phyloP scores from a whole-genome alignment of 2,797 vertebrate species.

The Poecilia wingei region DNA sequence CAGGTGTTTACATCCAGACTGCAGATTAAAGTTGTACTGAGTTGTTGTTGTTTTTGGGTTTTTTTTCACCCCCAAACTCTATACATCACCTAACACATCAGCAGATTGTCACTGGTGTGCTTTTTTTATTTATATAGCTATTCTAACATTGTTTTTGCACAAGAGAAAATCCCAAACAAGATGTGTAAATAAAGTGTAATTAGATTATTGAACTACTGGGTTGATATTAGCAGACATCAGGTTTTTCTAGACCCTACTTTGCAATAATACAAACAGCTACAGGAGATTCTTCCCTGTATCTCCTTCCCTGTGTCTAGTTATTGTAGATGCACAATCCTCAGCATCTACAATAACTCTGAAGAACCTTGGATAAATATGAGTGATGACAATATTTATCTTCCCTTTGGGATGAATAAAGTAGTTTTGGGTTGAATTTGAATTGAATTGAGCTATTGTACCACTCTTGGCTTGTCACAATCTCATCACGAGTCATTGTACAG shows the following conservation, averaged over 20 bases:
- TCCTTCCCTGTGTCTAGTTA: no score
- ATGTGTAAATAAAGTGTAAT: background rate
- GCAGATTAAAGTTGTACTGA: conserved; percentile 3
- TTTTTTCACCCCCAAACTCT: conserved; percentile 25
- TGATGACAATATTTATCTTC: background rate
- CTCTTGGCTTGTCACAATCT: conserved; percentile 50
- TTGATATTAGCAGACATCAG: background rate
- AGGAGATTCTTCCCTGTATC: background rate
- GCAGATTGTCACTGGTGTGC: conserved; percentile 1
- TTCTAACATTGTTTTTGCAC: background rate
- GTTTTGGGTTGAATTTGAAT: background rate
- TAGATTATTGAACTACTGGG: background rate
- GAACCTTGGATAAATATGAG: background rate
- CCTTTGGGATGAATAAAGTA: background rate
- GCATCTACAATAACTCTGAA: background rate
- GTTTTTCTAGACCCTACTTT: background rate
- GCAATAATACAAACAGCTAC: background rate
- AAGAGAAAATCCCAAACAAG: background rate
- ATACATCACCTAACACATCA: conserved; percentile 17
- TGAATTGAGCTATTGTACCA: conserved; percentile 44
- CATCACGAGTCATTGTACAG: conserved; percentile 62
- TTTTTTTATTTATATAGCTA: background rate
- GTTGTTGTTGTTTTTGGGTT: conserved; percentile 1
- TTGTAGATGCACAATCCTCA: no score
- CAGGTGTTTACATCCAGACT: conserved; percentile 47